These are phyloP conservation scores for Plebejus melissa DNA, from an alignment of 2,888 invertebrate genomes.

Conservation along the genomic window DNA sequence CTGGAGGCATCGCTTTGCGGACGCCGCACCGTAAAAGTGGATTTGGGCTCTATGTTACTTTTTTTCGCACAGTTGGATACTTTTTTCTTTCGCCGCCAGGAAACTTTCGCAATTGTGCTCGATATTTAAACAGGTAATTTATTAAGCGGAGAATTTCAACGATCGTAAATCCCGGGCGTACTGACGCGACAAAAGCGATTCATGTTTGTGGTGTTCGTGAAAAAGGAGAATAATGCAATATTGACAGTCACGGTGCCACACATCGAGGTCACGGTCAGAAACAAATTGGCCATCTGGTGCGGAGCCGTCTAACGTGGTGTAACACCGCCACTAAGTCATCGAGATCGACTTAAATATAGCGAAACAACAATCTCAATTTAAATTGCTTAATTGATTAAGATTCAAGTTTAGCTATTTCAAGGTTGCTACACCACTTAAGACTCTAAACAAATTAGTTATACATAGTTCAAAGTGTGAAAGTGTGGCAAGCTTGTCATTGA, in stretches of 20 bases:
- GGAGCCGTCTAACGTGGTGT: background rate
- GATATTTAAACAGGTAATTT: slow-evolving; percentile 38
- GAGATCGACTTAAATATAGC: slow-evolving; percentile 15
- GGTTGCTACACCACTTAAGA: background rate
- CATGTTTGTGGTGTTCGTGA: slow-evolving; percentile 27
- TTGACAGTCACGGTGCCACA: slow-evolving; percentile 27
- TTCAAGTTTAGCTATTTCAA: background rate
- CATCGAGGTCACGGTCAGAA: slow-evolving; percentile 14
- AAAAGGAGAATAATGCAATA: slow-evolving; percentile 23
- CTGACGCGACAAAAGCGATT: slow-evolving; percentile 27
- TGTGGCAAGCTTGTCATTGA: too few species aligned
- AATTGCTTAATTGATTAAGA: slow-evolving; percentile 12
- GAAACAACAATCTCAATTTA: background rate
- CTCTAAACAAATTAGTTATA: background rate
- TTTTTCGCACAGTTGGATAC: slow-evolving; percentile 37
- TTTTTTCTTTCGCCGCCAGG: slow-evolving; percentile 39
- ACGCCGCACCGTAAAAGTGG: slow-evolving; percentile 46
- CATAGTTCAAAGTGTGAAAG: background rate
- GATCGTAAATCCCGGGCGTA: slow-evolving; percentile 27
- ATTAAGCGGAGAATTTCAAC: slow-evolving; percentile 33
- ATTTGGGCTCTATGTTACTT: slow-evolving; percentile 35
- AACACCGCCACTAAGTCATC: slow-evolving; percentile 5
- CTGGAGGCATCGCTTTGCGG: slow-evolving; percentile 58
- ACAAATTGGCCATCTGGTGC: slow-evolving; percentile 13
- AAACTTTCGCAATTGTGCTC: slow-evolving; percentile 39